Percentiles rank a stretch among this genome's conserved stretches.
Evolutionary conservation across 92 coral and sea anemone genomes (phyloP).

Genomic region (Diadumene lineata): DNA sequence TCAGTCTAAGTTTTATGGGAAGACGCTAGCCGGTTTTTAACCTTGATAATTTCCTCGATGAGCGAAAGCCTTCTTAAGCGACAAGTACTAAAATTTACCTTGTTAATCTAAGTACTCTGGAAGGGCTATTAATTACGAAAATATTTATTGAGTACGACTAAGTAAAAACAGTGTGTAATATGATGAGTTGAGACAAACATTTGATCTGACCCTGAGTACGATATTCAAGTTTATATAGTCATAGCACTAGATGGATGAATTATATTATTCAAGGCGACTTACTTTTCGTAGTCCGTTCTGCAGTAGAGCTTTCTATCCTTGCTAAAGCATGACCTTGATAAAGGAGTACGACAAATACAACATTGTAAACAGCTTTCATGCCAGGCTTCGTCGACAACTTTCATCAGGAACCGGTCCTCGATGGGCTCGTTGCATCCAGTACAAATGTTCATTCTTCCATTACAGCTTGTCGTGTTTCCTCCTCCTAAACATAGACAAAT

Average conservation of each 20-base stretch:
- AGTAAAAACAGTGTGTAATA: constrained; percentile 65
- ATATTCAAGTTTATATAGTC: constrained; percentile 9
- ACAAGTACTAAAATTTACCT: constrained; percentile 25
- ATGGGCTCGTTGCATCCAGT: constrained; percentile 98
- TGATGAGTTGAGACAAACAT: constrained; percentile 56
- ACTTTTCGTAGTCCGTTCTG: constrained; percentile 96
- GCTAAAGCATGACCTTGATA: constrained; percentile 97
- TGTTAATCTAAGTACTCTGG: constrained; percentile 46
- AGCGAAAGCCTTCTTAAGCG: constrained; percentile 41
- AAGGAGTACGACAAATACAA: constrained; percentile 86
- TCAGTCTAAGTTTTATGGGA: constrained; percentile 11
- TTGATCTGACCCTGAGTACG: constrained; percentile 47
- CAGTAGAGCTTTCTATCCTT: constrained; percentile 97
- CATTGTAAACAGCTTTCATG: constrained; percentile 98
- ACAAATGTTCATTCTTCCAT: constrained; percentile 88
- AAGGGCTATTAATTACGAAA: constrained; percentile 66
- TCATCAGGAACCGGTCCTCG: constrained; percentile 99
- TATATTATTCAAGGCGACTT: constrained; percentile 26
- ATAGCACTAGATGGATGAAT: neutral
- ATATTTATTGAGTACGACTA: constrained; percentile 62
- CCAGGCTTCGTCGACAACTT: constrained; percentile 99
- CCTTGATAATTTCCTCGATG: constrained; percentile 44
- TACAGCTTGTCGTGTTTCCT: constrained; percentile 81
- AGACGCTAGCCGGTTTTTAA: constrained; percentile 13
- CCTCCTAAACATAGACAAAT: constrained; percentile 40